phyloP scores from a whole-genome alignment of 64 coral and sea anemone genomes.

The Platygyra sinensis region DNA sequence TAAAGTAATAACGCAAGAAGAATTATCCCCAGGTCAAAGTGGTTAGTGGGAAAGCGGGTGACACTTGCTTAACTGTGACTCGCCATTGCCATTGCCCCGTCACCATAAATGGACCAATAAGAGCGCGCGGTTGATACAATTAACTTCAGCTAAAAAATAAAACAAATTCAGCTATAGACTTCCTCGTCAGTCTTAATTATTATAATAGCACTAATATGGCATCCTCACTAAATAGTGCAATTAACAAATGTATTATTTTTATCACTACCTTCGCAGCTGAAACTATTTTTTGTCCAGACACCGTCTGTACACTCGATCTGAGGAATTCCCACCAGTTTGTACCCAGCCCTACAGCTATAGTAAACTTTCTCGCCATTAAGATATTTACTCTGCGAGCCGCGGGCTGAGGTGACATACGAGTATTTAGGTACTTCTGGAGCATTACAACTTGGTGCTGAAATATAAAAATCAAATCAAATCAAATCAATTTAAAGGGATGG shows the following conservation, averaged over 20 bases:
- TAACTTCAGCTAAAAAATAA: no score
- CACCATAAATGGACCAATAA: no score
- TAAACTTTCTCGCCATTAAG: conserved; percentile 49
- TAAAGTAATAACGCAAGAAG: no score
- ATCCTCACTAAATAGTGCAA: no score
- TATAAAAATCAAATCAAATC: background rate
- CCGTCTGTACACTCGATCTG: conserved; percentile 29
- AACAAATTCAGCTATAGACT: no score
- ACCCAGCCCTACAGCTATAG: conserved; percentile 57
- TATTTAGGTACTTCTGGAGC: conserved; percentile 33
- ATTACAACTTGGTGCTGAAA: conserved; percentile 60
- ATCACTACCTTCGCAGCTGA: conserved; percentile 46
- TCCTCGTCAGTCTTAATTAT: no score
- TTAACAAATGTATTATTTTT: background rate
- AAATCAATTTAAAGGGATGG: background rate
- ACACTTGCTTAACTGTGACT: no score
- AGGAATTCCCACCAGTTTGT: conserved; percentile 63
- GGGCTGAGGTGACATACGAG: conserved; percentile 53
- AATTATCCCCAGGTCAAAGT: no score
- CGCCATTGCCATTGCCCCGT: no score
- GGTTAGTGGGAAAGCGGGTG: no score
- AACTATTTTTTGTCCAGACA: conserved; percentile 39
- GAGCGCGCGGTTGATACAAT: no score
- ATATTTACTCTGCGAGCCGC: conserved; percentile 57
- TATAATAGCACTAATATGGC: no score